Evolutionary conservation across 2,113 vertebrate species (phyloP).

Genomic region (Castor canadensis): DNA sequence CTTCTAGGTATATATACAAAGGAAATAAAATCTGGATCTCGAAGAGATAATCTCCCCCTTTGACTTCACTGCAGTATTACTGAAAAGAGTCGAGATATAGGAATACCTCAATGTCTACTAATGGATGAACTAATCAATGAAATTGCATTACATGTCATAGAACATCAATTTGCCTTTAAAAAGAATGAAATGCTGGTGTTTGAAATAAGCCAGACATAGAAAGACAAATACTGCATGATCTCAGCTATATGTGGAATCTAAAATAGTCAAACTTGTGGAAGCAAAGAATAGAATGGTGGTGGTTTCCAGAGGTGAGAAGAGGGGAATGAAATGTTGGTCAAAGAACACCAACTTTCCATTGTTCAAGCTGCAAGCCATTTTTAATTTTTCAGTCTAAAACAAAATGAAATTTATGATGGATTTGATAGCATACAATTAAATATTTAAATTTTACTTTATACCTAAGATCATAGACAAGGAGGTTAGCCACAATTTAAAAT

Average conservation of each 20-base stretch:
- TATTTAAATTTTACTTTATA: neutral
- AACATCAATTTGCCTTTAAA: neutral
- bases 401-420: neutral
- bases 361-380: neutral
- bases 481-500: neutral
- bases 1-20: neutral
- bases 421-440: neutral
- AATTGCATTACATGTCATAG: neutral
- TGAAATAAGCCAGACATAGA: neutral
- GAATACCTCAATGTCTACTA: neutral
- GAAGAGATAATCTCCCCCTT: neutral
- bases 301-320: neutral
- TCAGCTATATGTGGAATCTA: neutral
- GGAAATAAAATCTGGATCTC: neutral
- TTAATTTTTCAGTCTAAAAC: neutral
- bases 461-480: neutral
- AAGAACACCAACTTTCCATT: neutral
- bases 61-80: neutral
- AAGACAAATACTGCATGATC: neutral
- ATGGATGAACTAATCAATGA: neutral
- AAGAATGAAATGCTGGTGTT: neutral
- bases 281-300: neutral
- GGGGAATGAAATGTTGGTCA: neutral
- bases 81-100: neutral
- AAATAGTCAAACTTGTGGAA: neutral